Evolutionary conservation across 2,888 invertebrate species (phyloP), one percentile per base, ranked within the genome.

Genomic region (Epirrita christyi): DNA sequence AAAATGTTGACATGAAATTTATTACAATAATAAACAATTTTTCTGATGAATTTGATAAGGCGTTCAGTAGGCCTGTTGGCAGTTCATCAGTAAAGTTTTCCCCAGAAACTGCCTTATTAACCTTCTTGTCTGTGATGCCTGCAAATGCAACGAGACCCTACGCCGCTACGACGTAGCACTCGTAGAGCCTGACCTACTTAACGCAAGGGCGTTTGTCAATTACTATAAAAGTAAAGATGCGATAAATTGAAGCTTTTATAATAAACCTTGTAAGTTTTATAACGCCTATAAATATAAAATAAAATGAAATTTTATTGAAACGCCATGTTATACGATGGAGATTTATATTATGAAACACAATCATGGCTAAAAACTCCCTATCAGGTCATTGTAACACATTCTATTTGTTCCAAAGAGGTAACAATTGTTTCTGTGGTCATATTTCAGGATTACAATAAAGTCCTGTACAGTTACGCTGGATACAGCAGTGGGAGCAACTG

Each of bases 121-220:
- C 28, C 28, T 29, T 1, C 8, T 29, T 8, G 0, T 29, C 7
- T 29, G 6, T 10, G 11, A 9, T 5, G 37, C n/a, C 29, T 56
- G 36, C 41, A 21, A 29, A 11, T 49, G 42, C 56, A 51, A 56
- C 49, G 32, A 44, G 21, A 28, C 52, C 29, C 54, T 64, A 61
- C 62, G 60, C 48, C 47, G 63, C 66, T 66, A 67, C 66, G 70
- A 42, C 61, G 66, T 68, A 68, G 68, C 57, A 55, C 48, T 57
- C 64, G 65, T 70, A 70, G 67, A 60, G 52, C 32, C 42, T 55
- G 59, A 52, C 55, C 59, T 52, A 59, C 55, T 47, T 59, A 43
- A 8, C 7, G 6, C 51, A 59, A 55, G 55, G 50, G 47, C 55
- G 49, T 27, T 43, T 54, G 32, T 56, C 32, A 21, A 53, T 58